phyloP scores from a whole-genome alignment of 2,888 invertebrate genomes.

The Sthenelais limicola region DNA sequence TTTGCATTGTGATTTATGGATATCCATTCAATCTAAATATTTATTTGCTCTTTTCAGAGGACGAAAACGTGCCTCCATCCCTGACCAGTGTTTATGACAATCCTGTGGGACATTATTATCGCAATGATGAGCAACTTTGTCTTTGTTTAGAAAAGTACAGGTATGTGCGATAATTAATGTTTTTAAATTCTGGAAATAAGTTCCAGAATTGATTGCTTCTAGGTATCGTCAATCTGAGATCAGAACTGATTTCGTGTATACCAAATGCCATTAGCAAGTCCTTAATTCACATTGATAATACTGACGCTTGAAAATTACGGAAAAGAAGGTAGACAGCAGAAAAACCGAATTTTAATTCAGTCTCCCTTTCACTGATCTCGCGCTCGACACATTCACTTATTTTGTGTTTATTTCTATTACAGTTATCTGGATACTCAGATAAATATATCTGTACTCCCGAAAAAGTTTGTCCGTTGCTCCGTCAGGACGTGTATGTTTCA shows the following conservation, averaged over 20 bases:
- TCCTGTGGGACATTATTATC: constrained; percentile 65
- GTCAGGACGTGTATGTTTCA: constrained; percentile 65
- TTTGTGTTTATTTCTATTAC: no score
- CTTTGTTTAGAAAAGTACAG: constrained; percentile 66
- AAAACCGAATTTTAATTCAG: no score
- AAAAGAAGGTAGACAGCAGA: no score
- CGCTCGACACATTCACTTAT: no score
- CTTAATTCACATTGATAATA: no score
- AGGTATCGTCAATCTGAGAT: no score
- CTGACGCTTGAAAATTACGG: no score
- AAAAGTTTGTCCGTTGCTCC: constrained; percentile 70
- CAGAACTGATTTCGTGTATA: no score
- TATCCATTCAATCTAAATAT: background rate
- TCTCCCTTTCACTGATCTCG: no score
- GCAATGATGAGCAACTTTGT: constrained; percentile 67
- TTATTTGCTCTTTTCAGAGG: constrained; percentile 48
- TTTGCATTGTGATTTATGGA: background rate
- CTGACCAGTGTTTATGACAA: constrained; percentile 63
- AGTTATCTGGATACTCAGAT: constrained; percentile 46
- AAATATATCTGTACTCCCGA: constrained; percentile 58
- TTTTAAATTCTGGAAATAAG: background rate
- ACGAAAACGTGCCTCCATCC: constrained; percentile 54
- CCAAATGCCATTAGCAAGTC: no score
- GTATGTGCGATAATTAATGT: constrained; percentile 53
- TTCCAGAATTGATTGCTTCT: no score